Evolutionary conservation across 2,888 invertebrate genomes (phyloP).

Genomic region (Tanypteryx hageni): DNA sequence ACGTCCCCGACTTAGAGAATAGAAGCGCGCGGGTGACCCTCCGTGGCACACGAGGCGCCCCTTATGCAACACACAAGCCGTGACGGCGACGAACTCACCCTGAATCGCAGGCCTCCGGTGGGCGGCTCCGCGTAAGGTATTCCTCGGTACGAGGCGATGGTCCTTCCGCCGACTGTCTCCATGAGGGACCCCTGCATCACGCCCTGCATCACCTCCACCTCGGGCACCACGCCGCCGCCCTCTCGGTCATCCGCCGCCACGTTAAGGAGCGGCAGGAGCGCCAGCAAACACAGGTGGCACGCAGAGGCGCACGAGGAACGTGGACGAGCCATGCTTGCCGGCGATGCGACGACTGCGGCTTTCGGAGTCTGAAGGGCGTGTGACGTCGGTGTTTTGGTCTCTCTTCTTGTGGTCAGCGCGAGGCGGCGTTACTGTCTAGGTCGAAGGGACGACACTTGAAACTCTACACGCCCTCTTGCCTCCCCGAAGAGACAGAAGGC

Average conservation of each 20-base stretch:
- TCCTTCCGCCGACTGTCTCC: slow-evolving; percentile 67
- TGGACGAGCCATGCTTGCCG: too few relatives aligned
- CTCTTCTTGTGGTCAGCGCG: too few relatives aligned
- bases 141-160: slow-evolving; percentile 72
- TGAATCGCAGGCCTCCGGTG: slow-evolving; percentile 73
- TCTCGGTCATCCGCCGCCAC: background rate
- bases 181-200: slow-evolving; percentile 12
- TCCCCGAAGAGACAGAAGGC: background rate
- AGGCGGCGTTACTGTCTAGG: too few relatives aligned
- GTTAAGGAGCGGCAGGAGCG: background rate
- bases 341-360: too few relatives aligned
- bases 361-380: background rate
- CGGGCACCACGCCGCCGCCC: background rate
- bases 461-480: too few relatives aligned
- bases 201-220: slow-evolving; percentile 36
- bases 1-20: too few relatives aligned
- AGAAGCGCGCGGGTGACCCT: too few relatives aligned
- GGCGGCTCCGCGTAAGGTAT: slow-evolving; percentile 75
- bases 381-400: background rate
- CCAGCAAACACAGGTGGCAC: background rate
- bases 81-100: slow-evolving; percentile 70
- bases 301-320: background rate
- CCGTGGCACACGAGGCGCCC: too few relatives aligned
- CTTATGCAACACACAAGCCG: too few relatives aligned
- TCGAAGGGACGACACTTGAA: too few relatives aligned